Conservation (phyloP, 35 echinoderm and acorn worm species). For the Patiria miniata region DNA sequence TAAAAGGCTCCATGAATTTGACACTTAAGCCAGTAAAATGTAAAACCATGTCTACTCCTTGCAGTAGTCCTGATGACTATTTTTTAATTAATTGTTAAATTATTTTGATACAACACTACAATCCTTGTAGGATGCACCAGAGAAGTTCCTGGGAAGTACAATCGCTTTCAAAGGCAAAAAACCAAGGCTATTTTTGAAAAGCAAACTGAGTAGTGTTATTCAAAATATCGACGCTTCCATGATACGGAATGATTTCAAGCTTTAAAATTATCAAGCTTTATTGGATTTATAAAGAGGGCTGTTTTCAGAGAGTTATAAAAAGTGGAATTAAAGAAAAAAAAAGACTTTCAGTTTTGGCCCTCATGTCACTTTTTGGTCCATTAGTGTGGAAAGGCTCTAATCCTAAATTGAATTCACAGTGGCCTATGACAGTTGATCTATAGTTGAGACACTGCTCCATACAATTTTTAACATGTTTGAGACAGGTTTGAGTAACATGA, state of each 20-base stretch:
- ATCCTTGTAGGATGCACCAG: conserved; percentile 22
- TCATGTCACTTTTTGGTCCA: too few species aligned
- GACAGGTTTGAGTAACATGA: too few species aligned
- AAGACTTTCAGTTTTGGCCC: too few species aligned
- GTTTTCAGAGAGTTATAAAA: too few species aligned
- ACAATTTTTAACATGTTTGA: too few species aligned
- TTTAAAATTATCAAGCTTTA: too few species aligned
- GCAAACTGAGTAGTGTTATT: not conserved
- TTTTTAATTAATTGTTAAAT: conserved; percentile 27
- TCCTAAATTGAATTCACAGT: too few species aligned
- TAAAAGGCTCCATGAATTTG: conserved; percentile 31
- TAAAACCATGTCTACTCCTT: conserved; percentile 35
- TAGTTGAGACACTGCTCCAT: too few species aligned
- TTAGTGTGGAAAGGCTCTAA: too few species aligned
- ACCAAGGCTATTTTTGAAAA: not conserved
- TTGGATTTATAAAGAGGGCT: too few species aligned
- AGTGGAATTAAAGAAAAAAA: too few species aligned
- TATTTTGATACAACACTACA: not conserved
- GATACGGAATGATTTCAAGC: not conserved
- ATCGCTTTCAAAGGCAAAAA: not conserved
- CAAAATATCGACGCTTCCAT: not conserved
- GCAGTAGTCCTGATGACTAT: conserved; percentile 19
- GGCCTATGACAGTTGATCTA: too few species aligned
- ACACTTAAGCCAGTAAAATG: conserved; percentile 48
- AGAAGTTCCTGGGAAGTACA: conserved; percentile 9